Conservation (phyloP, 2,797 vertebrate species). For the Philypnodon macrostomus region DNA sequence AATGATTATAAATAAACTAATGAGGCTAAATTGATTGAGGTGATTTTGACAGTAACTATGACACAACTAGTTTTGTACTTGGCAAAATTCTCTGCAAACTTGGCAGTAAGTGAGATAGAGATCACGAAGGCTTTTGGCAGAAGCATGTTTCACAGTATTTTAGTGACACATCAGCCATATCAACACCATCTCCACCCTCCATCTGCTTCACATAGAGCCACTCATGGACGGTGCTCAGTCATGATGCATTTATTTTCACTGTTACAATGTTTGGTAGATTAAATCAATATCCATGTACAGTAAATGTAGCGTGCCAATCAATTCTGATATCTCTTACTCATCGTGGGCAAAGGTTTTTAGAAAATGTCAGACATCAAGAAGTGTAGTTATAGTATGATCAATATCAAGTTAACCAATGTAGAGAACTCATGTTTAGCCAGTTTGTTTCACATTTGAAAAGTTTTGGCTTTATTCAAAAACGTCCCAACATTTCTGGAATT, state of each 20-base stretch:
- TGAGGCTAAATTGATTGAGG: background rate
- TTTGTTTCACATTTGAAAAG: too few relatives aligned
- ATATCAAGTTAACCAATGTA: too few relatives aligned
- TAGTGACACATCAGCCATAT: conserved; percentile 51
- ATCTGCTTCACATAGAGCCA: conserved; percentile 47
- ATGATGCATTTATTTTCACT: too few relatives aligned
- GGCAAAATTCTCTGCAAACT: conserved; percentile 34
- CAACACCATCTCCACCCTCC: conserved; percentile 54
- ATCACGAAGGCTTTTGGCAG: conserved; percentile 34
- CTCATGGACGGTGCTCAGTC: too few relatives aligned
- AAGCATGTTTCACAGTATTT: conserved; percentile 36
- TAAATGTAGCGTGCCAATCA: background rate
- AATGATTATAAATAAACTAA: conserved; percentile 2
- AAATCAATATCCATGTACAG: background rate
- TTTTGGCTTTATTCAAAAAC: too few relatives aligned
- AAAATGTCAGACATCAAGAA: too few relatives aligned
- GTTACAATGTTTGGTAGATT: too few relatives aligned
- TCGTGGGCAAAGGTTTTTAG: too few relatives aligned
- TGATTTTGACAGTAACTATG: conserved; percentile 7
- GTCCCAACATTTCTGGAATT: too few relatives aligned
- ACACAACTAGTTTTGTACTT: conserved; percentile 4
- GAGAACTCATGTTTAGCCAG: too few relatives aligned
- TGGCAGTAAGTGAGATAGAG: conserved; percentile 19
- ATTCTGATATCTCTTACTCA: too few relatives aligned
- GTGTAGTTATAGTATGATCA: too few relatives aligned